These are phyloP conservation scores for Mesorhabditis spiculigera DNA, from an alignment of 2,888 invertebrate species.

Conservation along the genomic window DNA sequence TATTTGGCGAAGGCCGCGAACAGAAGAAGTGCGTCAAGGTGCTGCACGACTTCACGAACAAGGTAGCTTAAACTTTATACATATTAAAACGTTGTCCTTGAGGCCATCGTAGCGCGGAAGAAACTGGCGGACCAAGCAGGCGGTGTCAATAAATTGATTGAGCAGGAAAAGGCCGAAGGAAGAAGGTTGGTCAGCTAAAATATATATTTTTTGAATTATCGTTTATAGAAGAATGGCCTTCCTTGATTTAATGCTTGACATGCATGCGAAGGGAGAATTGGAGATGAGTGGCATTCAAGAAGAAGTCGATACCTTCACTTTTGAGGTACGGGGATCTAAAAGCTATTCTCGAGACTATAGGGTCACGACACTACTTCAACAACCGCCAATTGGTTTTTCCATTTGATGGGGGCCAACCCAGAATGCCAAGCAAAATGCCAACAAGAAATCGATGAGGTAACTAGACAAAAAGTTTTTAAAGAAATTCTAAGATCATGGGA, in stretches of 20 bases:
- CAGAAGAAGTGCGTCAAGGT: constrained; percentile 59
- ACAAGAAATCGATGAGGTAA: constrained; percentile 59
- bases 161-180: constrained; percentile 37
- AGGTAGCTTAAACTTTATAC: constrained; percentile 22
- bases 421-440: constrained; percentile 71
- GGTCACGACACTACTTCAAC: constrained; percentile 82
- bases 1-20: constrained; percentile 60
- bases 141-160: constrained; percentile 37
- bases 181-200: neutral
- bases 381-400: constrained; percentile 81
- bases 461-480: neutral
- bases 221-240: constrained; percentile 58
- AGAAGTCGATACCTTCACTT: constrained; percentile 58
- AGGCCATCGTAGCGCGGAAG: constrained; percentile 37
- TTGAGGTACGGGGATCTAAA: constrained; percentile 37
- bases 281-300: constrained; percentile 54
- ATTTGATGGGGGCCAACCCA: constrained; percentile 77
- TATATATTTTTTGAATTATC: constrained; percentile 2
- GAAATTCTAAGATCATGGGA: constrained; percentile 26
- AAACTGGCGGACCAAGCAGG: constrained; percentile 43
- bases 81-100: neutral
- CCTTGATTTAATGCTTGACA: constrained; percentile 61
- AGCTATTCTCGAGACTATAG: constrained; percentile 64
- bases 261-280: constrained; percentile 53
- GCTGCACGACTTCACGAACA: constrained; percentile 62